Percentiles rank a stretch among this genome's conserved stretches.
Conservation (phyloP, 1,140 invertebrate genomes). For the Brachionus koreanus region DNA sequence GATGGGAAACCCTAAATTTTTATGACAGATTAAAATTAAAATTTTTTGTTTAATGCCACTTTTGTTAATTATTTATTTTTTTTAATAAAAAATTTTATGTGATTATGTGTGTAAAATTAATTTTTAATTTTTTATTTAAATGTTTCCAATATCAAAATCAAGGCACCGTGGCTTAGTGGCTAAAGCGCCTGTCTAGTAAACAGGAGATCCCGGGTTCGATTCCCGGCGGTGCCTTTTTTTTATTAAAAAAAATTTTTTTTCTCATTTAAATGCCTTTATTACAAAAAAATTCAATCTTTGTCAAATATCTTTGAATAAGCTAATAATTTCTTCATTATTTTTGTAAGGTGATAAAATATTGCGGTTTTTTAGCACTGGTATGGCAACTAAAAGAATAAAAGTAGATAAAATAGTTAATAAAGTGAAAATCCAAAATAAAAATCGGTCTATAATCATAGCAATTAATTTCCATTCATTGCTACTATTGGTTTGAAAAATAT, state of each 20-base stretch:
- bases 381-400: conserved; percentile 42
- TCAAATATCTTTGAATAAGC: not conserved
- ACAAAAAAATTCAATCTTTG: not conserved
- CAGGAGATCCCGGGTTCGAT: not conserved
- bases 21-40: too few species aligned
- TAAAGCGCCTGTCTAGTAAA: not conserved
- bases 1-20: too few species aligned
- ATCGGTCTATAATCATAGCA: conserved; percentile 48
- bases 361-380: conserved; percentile 45
- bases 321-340: not conserved
- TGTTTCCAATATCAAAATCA: not conserved
- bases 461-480: conserved; percentile 52
- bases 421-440: conserved; percentile 46
- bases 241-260: not conserved
- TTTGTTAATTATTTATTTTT: too few species aligned
- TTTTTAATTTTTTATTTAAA: too few species aligned
- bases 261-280: not conserved
- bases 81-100: too few species aligned
- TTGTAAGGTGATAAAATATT: conserved; percentile 5
- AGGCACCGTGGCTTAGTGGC: not conserved
- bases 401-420: conserved; percentile 44
- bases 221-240: not conserved
- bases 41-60: too few species aligned
- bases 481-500: conserved; percentile 47
- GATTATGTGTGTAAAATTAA: too few species aligned